Evolutionary conservation across 2,888 invertebrate genomes (phyloP).

Genomic region (Tanytarsus gracilentus): DNA sequence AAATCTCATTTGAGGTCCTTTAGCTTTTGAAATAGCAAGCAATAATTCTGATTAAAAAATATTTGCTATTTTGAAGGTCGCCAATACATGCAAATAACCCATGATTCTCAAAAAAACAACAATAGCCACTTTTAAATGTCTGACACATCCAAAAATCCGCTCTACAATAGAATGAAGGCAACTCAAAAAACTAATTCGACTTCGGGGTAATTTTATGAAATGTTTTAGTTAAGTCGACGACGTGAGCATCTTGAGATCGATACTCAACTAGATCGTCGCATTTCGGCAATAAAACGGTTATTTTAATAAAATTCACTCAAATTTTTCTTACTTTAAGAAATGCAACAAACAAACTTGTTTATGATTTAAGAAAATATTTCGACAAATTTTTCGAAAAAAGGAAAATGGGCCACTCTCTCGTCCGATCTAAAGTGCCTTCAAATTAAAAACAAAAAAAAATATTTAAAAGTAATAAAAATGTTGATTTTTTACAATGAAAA

Average conservation of each 20-base stretch:
- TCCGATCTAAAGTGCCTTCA: slow-evolving; percentile 94
- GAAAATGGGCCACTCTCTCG: slow-evolving; percentile 85
- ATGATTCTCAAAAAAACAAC: slow-evolving; percentile 57
- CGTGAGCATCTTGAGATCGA: neutral
- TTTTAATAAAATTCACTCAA: slow-evolving; percentile 20
- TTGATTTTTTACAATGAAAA: slow-evolving; percentile 76
- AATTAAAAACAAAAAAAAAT: slow-evolving; percentile 37
- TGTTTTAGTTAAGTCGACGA: slow-evolving; percentile 15
- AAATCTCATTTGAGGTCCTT: slow-evolving; percentile 16
- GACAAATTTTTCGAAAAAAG: slow-evolving; percentile 43
- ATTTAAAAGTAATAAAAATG: slow-evolving; percentile 41
- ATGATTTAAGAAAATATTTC: slow-evolving; percentile 33
- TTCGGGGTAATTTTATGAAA: slow-evolving; percentile 19
- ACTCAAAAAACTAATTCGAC: slow-evolving; percentile 41
- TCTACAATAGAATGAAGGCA: slow-evolving; percentile 77
- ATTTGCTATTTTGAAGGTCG: slow-evolving; percentile 2
- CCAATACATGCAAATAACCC: slow-evolving; percentile 39
- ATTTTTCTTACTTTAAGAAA: slow-evolving; percentile 15
- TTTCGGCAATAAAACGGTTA: slow-evolving; percentile 29
- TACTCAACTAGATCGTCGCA: neutral
- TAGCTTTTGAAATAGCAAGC: neutral
- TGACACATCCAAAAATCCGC: slow-evolving; percentile 58
- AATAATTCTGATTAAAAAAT: neutral
- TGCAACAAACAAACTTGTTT: neutral
- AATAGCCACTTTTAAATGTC: slow-evolving; percentile 53